These are phyloP conservation scores for Eremobia ochroleuca DNA, from an alignment of 2,888 invertebrate genomes.

Conservation along the genomic window DNA sequence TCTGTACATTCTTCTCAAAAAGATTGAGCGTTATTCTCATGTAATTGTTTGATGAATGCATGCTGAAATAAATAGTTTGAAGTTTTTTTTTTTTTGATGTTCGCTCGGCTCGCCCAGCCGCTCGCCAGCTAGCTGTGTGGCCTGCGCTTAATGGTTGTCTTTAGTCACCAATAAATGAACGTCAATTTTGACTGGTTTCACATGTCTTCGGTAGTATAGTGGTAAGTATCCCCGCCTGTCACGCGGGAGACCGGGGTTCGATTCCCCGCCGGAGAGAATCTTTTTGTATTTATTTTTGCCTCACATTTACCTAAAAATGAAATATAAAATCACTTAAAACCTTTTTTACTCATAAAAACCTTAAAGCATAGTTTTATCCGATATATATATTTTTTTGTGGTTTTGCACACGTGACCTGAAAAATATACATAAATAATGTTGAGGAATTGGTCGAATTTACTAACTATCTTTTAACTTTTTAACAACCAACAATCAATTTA, in stretches of 20 bases:
- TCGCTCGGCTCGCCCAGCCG: too few relatives aligned
- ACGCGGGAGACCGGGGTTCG: slow-evolving; percentile 91
- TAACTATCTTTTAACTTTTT: background rate
- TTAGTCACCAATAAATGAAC: background rate
- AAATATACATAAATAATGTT: background rate
- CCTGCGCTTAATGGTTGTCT: too few relatives aligned
- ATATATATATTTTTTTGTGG: background rate
- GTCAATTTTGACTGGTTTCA: background rate
- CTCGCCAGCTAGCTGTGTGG: too few relatives aligned
- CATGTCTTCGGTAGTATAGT: slow-evolving; percentile 90
- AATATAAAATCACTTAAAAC: background rate
- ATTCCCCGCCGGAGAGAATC: slow-evolving; percentile 89
- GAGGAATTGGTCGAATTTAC: background rate
- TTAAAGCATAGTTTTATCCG: background rate
- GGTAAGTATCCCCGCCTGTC: slow-evolving; percentile 91
- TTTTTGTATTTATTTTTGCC: slow-evolving; percentile 60
- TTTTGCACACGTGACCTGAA: background rate
- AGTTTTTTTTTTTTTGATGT: too few relatives aligned
- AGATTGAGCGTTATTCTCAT: too few relatives aligned
- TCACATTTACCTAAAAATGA: background rate
- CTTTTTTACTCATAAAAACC: background rate
- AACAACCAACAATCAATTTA: background rate
- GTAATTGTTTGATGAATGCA: too few relatives aligned
- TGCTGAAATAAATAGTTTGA: too few relatives aligned
- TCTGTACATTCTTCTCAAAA: too few relatives aligned